Evolutionary conservation across 2,113 vertebrate species (phyloP).

Genomic region (Lamprologus tigripictilis): DNA sequence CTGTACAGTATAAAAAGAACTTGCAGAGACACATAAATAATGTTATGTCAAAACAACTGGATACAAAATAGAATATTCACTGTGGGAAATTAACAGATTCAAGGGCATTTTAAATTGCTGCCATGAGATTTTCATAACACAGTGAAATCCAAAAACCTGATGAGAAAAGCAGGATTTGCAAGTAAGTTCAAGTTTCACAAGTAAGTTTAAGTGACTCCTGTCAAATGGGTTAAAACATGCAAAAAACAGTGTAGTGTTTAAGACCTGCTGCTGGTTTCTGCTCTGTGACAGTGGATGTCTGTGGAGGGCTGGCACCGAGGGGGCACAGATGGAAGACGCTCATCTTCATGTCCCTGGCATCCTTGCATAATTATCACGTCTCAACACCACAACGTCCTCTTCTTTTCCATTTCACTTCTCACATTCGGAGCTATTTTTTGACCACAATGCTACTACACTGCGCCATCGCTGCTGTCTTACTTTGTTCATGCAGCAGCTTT

Average conservation of each 20-base stretch:
- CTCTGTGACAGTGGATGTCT: slow-evolving; percentile 10
- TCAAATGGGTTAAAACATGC: background rate
- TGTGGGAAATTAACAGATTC: background rate
- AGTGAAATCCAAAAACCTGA: background rate
- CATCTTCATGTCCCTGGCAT: slow-evolving; percentile 47
- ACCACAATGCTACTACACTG: background rate
- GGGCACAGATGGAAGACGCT: slow-evolving; percentile 55
- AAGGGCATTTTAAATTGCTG: background rate
- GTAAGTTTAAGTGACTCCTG: background rate
- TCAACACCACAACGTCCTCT: slow-evolving; percentile 13
- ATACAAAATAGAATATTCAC: background rate
- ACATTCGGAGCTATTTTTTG: slow-evolving; percentile 12
- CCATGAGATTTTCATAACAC: background rate
- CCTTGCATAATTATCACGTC: slow-evolving; percentile 57
- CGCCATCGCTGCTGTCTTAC: background rate
- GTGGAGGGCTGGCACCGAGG: slow-evolving; percentile 33
- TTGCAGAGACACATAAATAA: background rate
- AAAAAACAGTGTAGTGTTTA: background rate
- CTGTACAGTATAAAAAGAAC: background rate
- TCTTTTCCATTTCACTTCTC: slow-evolving; percentile 22
- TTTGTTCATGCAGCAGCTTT: background rate
- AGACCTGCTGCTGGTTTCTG: background rate
- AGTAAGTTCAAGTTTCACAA: background rate
- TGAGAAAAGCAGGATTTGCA: background rate
- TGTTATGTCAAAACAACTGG: background rate